Conservation (phyloP, 2,113 vertebrate genomes). For the Scopus umbretta region DNA sequence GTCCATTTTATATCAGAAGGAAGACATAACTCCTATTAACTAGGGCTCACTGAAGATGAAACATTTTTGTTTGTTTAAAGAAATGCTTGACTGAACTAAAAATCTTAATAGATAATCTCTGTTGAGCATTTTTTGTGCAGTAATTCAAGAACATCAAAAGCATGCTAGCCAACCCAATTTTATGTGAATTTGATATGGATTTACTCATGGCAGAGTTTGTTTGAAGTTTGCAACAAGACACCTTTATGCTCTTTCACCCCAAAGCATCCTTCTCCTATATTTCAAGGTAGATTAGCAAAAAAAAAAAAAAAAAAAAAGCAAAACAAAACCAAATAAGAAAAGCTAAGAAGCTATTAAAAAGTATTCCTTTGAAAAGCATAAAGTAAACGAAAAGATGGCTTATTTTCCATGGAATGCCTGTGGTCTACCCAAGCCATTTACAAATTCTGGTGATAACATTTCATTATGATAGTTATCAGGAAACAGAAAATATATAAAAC, state of each 20-base stretch:
- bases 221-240: constrained; percentile 30
- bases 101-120: not conserved
- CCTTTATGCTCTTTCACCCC: not conserved
- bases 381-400: not conserved
- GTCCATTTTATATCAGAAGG: not conserved
- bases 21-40: not conserved
- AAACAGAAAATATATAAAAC: not conserved
- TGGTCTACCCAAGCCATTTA: not conserved
- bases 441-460: not conserved
- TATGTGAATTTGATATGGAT: constrained; percentile 17
- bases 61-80: not conserved
- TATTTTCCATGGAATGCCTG: not conserved
- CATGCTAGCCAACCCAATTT: not conserved
- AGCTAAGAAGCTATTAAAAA: not conserved
- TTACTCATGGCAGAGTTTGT: constrained; percentile 1
- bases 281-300: not conserved
- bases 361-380: not conserved
- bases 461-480: not conserved
- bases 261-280: not conserved
- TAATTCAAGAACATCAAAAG: constrained; percentile 36
- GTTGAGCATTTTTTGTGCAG: not conserved
- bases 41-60: not conserved
- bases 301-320: not conserved
- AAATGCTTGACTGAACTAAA: not conserved
- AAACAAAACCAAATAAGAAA: not conserved